Evolutionary conservation across 2,113 vertebrate genomes (phyloP).

Genomic region (Pelvicachromis taeniatus): DNA sequence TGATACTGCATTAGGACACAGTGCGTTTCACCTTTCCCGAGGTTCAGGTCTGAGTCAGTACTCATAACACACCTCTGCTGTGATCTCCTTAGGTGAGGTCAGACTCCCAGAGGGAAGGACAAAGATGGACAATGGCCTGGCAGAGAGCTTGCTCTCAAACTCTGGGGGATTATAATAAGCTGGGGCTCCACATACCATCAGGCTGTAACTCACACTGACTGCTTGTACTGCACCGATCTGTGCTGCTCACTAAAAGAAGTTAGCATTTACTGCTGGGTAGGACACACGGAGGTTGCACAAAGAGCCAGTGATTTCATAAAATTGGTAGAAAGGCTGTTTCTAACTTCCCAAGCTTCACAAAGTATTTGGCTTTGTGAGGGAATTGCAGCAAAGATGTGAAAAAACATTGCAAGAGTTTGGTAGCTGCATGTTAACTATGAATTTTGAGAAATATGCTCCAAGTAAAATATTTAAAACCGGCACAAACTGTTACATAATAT

Average conservation of each 20-base stretch:
- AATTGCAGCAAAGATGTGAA: background rate
- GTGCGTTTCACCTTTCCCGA: constrained; percentile 48
- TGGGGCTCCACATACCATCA: background rate
- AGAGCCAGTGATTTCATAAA: background rate
- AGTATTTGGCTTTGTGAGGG: background rate
- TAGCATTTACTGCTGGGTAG: background rate
- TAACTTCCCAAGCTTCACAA: background rate
- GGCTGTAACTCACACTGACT: constrained; percentile 19
- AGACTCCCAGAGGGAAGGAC: constrained; percentile 36
- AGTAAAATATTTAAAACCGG: background rate
- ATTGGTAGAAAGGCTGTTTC: background rate
- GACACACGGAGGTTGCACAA: constrained; percentile 72
- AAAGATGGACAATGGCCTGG: constrained; percentile 28
- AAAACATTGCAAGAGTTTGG: background rate
- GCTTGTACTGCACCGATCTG: background rate
- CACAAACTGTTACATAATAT: background rate
- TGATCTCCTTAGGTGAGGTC: constrained; percentile 33
- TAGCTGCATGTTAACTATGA: background rate
- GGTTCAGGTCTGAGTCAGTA: constrained; percentile 36
- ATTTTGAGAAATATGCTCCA: background rate
- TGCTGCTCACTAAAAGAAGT: background rate
- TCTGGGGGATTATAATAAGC: constrained; percentile 36
- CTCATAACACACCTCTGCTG: constrained; percentile 34
- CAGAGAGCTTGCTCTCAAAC: constrained; percentile 19
- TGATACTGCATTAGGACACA: constrained; percentile 1